phyloP scores from a whole-genome alignment of 2,113 vertebrate species.

The Ginglymostoma cirratum region DNA sequence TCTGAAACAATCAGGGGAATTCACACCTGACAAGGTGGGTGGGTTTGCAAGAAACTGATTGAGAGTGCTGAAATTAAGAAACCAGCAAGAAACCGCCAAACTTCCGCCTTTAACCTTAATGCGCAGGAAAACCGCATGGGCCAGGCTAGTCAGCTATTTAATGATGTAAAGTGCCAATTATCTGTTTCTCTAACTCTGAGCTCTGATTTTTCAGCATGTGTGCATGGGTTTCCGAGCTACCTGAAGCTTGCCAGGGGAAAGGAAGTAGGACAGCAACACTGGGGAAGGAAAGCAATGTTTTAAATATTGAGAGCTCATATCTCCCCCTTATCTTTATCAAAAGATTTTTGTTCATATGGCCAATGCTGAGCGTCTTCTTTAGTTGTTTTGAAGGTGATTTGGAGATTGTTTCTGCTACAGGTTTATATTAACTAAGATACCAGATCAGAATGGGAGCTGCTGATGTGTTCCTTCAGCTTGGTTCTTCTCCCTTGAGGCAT shows the following conservation, averaged over 20 bases:
- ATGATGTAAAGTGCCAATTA: neutral
- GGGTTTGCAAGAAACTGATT: neutral
- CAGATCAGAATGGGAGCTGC: neutral
- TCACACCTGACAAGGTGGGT: neutral
- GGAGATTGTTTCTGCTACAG: neutral
- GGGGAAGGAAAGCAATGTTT: neutral
- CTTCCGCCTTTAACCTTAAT: neutral
- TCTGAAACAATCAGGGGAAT: neutral
- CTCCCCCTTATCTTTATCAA: neutral
- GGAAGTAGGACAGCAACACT: neutral
- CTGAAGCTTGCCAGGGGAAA: neutral
- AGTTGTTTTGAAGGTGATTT: neutral
- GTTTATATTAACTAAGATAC: neutral
- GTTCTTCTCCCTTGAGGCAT: neutral
- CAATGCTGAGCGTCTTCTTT: neutral
- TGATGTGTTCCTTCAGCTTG: neutral
- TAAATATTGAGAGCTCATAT: neutral
- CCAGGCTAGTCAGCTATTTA: neutral
- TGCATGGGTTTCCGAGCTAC: neutral
- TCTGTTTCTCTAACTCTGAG: neutral
- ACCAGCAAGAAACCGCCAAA: neutral
- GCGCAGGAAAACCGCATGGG: neutral
- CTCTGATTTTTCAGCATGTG: neutral
- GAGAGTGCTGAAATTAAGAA: neutral
- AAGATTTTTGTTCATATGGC: neutral